A percentile compares a stretch with the other conserved stretches of the same genome.
These are phyloP conservation scores for Cyprinodon tularosa DNA, from an alignment of 2,113 vertebrate genomes.

Conservation along the genomic window DNA sequence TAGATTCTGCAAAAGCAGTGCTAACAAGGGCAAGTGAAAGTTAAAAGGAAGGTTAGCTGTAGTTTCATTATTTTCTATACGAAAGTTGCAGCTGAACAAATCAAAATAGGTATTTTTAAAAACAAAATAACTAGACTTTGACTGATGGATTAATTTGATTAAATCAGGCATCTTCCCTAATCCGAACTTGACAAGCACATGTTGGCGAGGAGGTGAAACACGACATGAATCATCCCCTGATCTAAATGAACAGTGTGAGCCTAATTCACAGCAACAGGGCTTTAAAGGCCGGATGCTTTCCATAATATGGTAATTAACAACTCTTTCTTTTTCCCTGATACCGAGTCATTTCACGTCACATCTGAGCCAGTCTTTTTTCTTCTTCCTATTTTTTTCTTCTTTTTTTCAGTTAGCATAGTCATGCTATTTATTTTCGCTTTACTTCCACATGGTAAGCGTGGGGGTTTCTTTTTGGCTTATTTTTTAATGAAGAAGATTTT, in stretches of 20 bases:
- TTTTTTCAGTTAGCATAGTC: no score
- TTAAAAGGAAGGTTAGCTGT: no score
- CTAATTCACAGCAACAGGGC: neutral
- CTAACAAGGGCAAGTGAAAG: neutral
- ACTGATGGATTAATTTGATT: neutral
- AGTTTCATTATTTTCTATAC: neutral
- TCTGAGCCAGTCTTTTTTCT: neutral
- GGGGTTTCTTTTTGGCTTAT: no score
- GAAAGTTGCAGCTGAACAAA: neutral
- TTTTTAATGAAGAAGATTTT: no score
- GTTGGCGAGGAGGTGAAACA: neutral
- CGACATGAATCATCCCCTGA: neutral
- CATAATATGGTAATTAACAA: neutral
- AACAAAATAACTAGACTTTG: neutral
- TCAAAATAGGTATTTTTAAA: neutral
- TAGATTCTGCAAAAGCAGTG: neutral
- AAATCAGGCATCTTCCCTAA: neutral
- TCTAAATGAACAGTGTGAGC: neutral
- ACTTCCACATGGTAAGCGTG: no score
- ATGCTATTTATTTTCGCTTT: no score
- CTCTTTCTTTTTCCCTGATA: neutral
- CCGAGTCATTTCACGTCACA: neutral
- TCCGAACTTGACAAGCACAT: neutral
- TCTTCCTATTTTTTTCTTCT: neutral
- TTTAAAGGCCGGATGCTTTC: neutral